Evolutionary conservation across 2,113 vertebrate species (phyloP), one percentile per base, ranked within the genome.

Genomic region (Haemorhous mexicanus): DNA sequence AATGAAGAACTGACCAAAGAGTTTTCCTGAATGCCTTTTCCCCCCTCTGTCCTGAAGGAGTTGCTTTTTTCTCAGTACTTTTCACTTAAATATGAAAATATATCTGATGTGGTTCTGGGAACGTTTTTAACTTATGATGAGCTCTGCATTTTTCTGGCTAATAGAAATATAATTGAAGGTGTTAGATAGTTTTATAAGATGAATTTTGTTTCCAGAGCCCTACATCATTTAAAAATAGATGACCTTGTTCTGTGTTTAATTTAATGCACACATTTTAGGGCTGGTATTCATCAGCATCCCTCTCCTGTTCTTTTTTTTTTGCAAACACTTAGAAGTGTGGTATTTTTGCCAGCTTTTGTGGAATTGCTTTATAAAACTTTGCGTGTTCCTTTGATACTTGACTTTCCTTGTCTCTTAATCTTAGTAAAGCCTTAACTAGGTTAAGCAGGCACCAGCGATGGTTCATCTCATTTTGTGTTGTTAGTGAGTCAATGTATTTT

Each of bases 151-250:
- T 92, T 94, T 95, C 55, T 91, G 82, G 41, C 84, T 96, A 93
- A 96, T 69, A 94, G 82, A 91, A 94, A 90, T 91, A 89, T 90
- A 91, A 81, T 55, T 87, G 76, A 93, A 95, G 62, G 59, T 80
- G 82, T 58, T 73, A 63, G 39, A 74, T 69, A 87, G 81, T 91
- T 96, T 76, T 85, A 63, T 84, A 87, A 94, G 70, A 79, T 33
- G 16, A 69, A 66, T 88, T 91, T 93, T 90, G 74, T 90, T 97
- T 92, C 35, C 49, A 73, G 66, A 86, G 15, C 16, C 49, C 39
- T 56, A 32, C 17, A 22, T 89, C 0, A 43, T 63, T 90, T 92
- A 50, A 78, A 92, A 82, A 81, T 46, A 84, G 49, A 68, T 52
- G 39, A 59, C 61, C 33, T 90, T 93, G 44, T 73, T 81, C 56